Evolutionary conservation across 2,888 invertebrate genomes (phyloP), one percentile per base, ranked within the genome.

Genomic region (Cactoblastis cactorum): DNA sequence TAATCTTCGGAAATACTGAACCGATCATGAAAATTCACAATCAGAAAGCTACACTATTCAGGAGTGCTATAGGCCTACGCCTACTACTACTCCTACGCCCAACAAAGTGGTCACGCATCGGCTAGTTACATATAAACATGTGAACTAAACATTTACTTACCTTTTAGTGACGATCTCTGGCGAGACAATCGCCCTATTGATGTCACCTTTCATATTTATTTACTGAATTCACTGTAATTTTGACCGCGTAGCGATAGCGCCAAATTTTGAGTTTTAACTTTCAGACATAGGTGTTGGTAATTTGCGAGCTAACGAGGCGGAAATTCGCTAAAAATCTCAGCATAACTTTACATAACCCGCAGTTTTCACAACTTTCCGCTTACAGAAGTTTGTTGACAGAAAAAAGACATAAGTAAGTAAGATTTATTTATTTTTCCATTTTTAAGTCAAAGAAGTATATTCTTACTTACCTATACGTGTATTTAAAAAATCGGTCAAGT

Each of bases 111-210:
- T n/a, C n/a, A n/a, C n/a, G n/a, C n/a, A n/a, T n/a, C n/a, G n/a
- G n/a, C n/a, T n/a, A n/a, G n/a, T n/a, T n/a, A n/a, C n/a, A n/a
- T n/a, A n/a, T n/a, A n/a, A n/a, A n/a, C n/a, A n/a, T n/a, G n/a
- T n/a, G n/a, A n/a, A n/a, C n/a, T n/a, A n/a, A n/a, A n/a, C n/a
- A n/a, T n/a, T n/a, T n/a, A n/a, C n/a, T n/a, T 45, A 46, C 86
- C 77, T 74, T 43, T 71, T 78, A 35, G 80, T 57, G 24, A 84
- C 67, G 15, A 78, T 64, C 54, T 80, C 75, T 0, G 83, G 78
- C 9, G 86, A 80, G 45, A 64, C 64, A 37, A 85, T 66, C 32
- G 65, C 59, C 49, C 55, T 65, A 61, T 83, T 78, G 50, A 85
- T 79, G 34, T 74, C 63, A 14, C 72, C 76, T 53, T 52, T 80